Conservation (phyloP, 2,888 invertebrate species). For the Exephanes ischioxanthus region DNA sequence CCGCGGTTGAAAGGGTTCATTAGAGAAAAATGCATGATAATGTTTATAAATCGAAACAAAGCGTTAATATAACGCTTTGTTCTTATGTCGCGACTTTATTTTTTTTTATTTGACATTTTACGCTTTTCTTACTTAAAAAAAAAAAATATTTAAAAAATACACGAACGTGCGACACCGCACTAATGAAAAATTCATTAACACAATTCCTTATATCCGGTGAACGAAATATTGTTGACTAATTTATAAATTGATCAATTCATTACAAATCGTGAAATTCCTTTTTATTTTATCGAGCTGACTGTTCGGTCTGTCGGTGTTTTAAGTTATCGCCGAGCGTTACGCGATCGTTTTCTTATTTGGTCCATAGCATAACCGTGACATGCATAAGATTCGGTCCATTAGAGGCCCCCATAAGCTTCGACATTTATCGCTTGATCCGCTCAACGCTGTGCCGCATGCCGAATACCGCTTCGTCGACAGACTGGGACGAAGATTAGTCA, state of each 20-base stretch:
- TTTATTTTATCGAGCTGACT: neutral
- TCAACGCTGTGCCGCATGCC: conserved; percentile 28
- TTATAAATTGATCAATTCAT: neutral
- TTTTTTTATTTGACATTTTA: too few relatives aligned
- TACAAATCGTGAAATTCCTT: neutral
- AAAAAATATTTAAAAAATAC: neutral
- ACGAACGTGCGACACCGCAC: too few relatives aligned
- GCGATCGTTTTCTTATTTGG: conserved; percentile 2
- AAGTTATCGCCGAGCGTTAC: neutral
- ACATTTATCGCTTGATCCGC: neutral
- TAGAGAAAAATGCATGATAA: too few relatives aligned
- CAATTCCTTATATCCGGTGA: too few relatives aligned
- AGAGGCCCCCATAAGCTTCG: neutral
- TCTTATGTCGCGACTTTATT: too few relatives aligned
- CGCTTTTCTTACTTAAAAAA: too few relatives aligned
- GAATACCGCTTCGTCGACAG: conserved; percentile 49
- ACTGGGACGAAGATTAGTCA: conserved; percentile 50
- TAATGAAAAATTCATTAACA: neutral
- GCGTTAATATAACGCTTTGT: too few relatives aligned
- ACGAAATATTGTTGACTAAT: too few relatives aligned
- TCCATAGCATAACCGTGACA: conserved; percentile 12
- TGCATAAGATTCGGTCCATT: conserved; percentile 33
- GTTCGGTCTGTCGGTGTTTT: neutral
- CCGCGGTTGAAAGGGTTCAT: too few relatives aligned
- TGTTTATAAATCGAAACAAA: too few relatives aligned